These are phyloP conservation scores for Drosophila novamexicana DNA, from an alignment of 1,140 invertebrate genomes.

Conservation along the genomic window DNA sequence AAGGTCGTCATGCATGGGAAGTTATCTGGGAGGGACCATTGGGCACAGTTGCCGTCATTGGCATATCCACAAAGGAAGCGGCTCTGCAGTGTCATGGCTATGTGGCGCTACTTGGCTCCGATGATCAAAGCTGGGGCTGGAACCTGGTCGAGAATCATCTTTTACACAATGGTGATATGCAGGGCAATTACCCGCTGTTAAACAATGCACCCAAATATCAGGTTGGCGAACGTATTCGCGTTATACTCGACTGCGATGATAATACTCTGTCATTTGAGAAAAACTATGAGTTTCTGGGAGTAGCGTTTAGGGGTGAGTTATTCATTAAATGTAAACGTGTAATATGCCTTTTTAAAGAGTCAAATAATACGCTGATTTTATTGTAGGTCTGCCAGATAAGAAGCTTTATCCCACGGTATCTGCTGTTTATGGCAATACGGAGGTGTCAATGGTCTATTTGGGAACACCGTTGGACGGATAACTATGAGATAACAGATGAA, in stretches of 20 bases:
- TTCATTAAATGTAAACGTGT: no score
- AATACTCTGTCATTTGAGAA: constrained; percentile 99
- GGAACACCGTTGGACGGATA: constrained; percentile 97
- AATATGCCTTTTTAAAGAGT: background rate
- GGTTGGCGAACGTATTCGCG: constrained; percentile 98
- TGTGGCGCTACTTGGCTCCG: constrained; percentile 96
- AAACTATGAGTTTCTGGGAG: constrained; percentile 99
- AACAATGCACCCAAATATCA: constrained; percentile 99
- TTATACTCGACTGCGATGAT: constrained; percentile 98
- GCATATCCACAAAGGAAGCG: constrained; percentile 97
- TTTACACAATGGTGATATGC: constrained; percentile 97
- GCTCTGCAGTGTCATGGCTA: constrained; percentile 96
- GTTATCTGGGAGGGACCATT: constrained; percentile 99
- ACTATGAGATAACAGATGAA: constrained; percentile 68
- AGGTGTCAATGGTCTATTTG: constrained; percentile 99
- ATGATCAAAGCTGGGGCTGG: constrained; percentile 99
- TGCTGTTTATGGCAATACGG: constrained; percentile 99
- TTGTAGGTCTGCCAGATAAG: constrained; percentile 95
- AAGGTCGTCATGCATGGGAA: constrained; percentile 98
- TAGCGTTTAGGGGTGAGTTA: constrained; percentile 95
- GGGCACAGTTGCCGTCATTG: constrained; percentile 97
- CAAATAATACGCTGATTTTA: constrained; percentile 15
- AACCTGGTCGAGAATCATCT: constrained; percentile 99
- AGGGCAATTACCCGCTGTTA: constrained; percentile 97
- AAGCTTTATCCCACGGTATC: constrained; percentile 98